Base-by-base conservation (phyloP, 1,140 invertebrate species). In the Periplaneta americana region DNA sequence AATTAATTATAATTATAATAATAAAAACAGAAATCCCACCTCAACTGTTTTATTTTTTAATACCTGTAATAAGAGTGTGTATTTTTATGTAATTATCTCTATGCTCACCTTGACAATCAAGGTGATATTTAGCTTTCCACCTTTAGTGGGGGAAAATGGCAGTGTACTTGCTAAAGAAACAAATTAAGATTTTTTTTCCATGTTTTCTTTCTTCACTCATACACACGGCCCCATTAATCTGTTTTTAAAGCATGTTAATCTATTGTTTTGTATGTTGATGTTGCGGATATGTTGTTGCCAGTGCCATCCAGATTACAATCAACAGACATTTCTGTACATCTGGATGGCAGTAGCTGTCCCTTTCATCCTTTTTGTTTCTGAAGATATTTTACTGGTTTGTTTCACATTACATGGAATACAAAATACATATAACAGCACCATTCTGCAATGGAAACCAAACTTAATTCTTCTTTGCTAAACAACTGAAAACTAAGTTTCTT, bases 91-190 rank as follows among this genome's bases (percentile, higher is more conserved):
- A 75, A 39, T 81, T 81, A 74, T 74, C 34, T 74, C 36, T 81
- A 33, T 74, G 57, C 80, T 81, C 80, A 81, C 80, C 57, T 74
- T 81, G 35, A 74, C 18, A 66, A 66, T 66, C 22, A 66, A 66
- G 48, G 48, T 66, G 74, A 80, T 33, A 74, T 81, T 74, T 81
- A 74, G 48, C 74, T 81, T 57, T 80, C 37, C 74, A 81, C 74
- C 80, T 81, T 75, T 66, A 66, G n/a, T 35, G 74, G 80, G 80
- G 74, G 80, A 81, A 81, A 81, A 81, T 81, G 80, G 80, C 80
- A 81, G 80, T 81, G 80, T 81, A 81, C 74, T 81, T 81, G 80
- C 80, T 81, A 81, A 81, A 81, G 74, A 81, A 81, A 81, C 80
- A 81, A 81, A 80, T 80, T 32, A 75, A 81, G 80, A 34, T 74